Evolutionary conservation across 92 coral and sea anemone species (phyloP), one percentile per base, ranked within the genome.

Genomic region (Porites divaricata): DNA sequence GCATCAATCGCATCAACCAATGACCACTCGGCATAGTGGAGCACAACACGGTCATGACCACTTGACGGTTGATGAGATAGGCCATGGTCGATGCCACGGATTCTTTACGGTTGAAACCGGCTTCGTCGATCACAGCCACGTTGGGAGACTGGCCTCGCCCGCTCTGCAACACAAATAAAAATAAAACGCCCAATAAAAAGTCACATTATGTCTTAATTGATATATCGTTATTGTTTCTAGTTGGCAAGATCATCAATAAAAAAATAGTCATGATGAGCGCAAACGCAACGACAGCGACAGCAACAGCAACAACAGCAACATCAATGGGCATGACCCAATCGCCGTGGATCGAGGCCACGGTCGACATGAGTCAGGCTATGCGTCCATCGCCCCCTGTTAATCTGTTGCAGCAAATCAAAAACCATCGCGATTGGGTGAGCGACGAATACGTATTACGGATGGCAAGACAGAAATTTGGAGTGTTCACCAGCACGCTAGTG

Each of bases 11-110:
- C 71, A 35, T 77, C 71, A 77, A 10, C 81, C 81, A 77, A 70
- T 77, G 81, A 17, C 59, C 81, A 10, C 28, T 58, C 50, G 70
- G 71, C 81, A 77, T 77, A 58, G 81, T 62, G 9, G 81, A 77
- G 21, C 81, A 77, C 71, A 77, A 61, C 17, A 77, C 23, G 23
- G 81, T 62, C 81, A 77, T 62, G 41, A 28, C 56, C 16, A 62
- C 71, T 1, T 41, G 41, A 8, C 58, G 17, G 1, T 62, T 77
- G 25, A 63, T 35, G 58, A 49, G 21, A 26, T 77, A 77, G 26
- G 81, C 71, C 16, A 77, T 62, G 35, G 81, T 10, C 58, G 81
- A 77, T 4, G 81, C 81, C 24, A 77, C 81, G 4, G 81, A 23
- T 23, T n/a, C 41, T 9, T 63, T 41, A 1, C 71, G 70, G 10